Evolutionary conservation across 1,140 invertebrate genomes (phyloP).

Genomic region (Zeugodacus cucurbitae): DNA sequence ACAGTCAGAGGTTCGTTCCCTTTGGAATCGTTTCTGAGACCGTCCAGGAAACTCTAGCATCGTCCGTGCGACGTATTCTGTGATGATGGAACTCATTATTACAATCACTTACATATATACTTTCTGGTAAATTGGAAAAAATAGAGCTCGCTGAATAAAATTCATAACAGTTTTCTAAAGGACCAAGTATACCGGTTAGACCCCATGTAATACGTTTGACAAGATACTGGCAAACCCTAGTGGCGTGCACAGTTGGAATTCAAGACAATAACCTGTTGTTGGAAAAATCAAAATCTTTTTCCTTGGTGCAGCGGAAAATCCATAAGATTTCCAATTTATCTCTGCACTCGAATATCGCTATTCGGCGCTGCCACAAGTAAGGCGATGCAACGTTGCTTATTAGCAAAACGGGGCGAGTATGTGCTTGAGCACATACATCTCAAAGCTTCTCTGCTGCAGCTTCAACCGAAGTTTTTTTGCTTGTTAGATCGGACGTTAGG

Average conservation of each 20-base stretch:
- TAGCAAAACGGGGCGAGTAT: conserved; percentile 4
- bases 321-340: neutral
- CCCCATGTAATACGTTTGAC: neutral
- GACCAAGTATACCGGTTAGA: no score
- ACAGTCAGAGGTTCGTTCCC: no score
- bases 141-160: no score
- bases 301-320: neutral
- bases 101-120: no score
- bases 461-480: neutral
- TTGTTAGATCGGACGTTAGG: neutral
- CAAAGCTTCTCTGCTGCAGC: neutral
- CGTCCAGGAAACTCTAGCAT: no score
- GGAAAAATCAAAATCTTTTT: neutral
- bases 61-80: no score
- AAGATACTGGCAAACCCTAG: neutral
- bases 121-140: no score
- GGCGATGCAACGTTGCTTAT: conserved; percentile 28
- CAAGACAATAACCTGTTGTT: neutral
- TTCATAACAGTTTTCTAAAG: no score
- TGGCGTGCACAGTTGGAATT: neutral
- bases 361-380: neutral
- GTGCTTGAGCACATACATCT: neutral
- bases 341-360: neutral
- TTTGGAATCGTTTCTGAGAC: no score
- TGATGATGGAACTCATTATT: no score